Base-by-base conservation (phyloP, 2,113 vertebrate species). In the Hystrix brachyura region DNA sequence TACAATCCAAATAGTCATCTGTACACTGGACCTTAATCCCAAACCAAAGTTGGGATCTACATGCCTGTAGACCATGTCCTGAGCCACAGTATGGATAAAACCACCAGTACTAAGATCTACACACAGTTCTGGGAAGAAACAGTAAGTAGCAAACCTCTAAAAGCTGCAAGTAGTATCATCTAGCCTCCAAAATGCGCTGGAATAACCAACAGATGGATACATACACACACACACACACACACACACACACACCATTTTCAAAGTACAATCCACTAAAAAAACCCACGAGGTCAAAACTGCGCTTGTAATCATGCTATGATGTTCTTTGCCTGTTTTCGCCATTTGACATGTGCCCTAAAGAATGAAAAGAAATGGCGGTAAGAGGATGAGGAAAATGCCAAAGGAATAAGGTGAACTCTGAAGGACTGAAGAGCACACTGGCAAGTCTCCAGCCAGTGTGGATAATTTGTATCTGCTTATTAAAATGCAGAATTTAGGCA, bases 401-500 rank as follows among this genome's bases (percentile, higher is more conserved):
- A 69, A 27, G n/a, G 60, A 85, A n/a, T 72, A 10, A 0, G 60
- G 2, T 87, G 17, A 72, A 87, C 71, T 81, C 87, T 92, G 87
- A 92, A 90, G 65, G 95, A 59, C 19, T n/a, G 71, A 94, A 78
- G 43, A 84, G 46, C 12, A 64, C 3, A 32, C 79, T 76, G 38
- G 51, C 32, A 82, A 93, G 55, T 96, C 78, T 64, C 79, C 48
- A 65, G 60, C 10, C 43, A 60, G 3, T 21, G 23, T 32, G 34
- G 38, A 62, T 86, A 89, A 79, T 78, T 88, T 38, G 15, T 29
- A 90, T 29, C 71, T 93, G 23, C 53, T 91, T 94, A 65, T 27
- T 96, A 76, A 80, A 59, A 95, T 59, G 59, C 46, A 92, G 21
- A 90, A 72, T 67, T 86, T 81, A 87, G n/a, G 15, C 51, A 74